Percentiles rank a stretch among this genome's conserved stretches.
phyloP scores from a whole-genome alignment of 2,888 invertebrate genomes.

The Cerastis leucographa region DNA sequence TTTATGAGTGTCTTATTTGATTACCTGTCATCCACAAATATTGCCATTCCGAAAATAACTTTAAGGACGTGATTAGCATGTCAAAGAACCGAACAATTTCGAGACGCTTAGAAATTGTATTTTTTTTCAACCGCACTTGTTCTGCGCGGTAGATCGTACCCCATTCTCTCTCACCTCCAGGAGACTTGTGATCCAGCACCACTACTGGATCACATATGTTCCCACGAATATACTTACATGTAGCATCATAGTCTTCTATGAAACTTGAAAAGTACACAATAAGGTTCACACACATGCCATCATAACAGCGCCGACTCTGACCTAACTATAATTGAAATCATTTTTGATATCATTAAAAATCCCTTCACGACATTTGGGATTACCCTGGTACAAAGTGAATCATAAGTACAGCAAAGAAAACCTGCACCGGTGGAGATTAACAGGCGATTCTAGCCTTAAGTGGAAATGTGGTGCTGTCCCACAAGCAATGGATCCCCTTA shows the following conservation, averaged over 20 bases:
- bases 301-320: not conserved
- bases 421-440: no score
- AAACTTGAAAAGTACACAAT: not conserved
- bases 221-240: not conserved
- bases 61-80: not conserved
- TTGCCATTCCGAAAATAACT: not conserved
- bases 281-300: not conserved
- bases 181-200: not conserved
- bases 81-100: not conserved
- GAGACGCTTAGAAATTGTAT: not conserved
- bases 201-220: not conserved
- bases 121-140: no score
- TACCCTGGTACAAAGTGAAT: not conserved
- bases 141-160: not conserved
- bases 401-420: not conserved
- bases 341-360: not conserved
- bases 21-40: not conserved
- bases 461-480: no score
- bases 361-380: not conserved
- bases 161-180: not conserved
- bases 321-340: not conserved
- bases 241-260: no score
- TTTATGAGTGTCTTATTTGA: not conserved
- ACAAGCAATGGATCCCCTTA: no score
- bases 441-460: no score